These are phyloP conservation scores for Sarcophaga peregrina DNA, from an alignment of 1,140 invertebrate species.

Conservation along the genomic window DNA sequence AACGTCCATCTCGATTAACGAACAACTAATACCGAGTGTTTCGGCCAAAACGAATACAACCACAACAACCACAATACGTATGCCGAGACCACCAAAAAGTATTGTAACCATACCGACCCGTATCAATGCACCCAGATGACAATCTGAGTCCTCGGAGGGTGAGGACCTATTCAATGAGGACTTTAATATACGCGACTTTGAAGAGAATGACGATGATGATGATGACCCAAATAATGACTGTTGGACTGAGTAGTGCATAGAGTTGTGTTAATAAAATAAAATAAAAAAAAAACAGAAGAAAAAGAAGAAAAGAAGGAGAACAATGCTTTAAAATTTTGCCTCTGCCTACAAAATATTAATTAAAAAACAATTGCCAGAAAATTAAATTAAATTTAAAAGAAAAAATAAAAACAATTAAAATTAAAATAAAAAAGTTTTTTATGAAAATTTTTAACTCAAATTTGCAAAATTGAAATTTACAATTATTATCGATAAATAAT, in stretches of 20 bases:
- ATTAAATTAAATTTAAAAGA: background rate
- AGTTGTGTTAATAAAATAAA: background rate
- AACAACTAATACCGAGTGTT: slow-evolving; percentile 61
- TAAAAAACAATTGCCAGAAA: slow-evolving; percentile 4
- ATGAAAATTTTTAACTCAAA: background rate
- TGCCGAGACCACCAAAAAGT: slow-evolving; percentile 61
- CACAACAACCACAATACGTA: slow-evolving; percentile 57
- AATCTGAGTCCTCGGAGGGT: slow-evolving; percentile 62
- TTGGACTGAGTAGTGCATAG: slow-evolving; percentile 62
- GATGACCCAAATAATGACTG: slow-evolving; percentile 53
- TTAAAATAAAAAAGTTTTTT: background rate
- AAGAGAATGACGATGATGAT: slow-evolving; percentile 52
- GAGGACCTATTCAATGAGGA: slow-evolving; percentile 64
- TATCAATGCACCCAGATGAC: slow-evolving; percentile 61
- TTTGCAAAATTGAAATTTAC: background rate
- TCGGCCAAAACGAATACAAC: slow-evolving; percentile 52
- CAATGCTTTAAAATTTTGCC: slow-evolving; percentile 2
- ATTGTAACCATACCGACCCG: slow-evolving; percentile 57
- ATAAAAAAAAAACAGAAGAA: background rate
- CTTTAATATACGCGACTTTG: slow-evolving; percentile 61
- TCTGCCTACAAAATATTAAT: background rate
- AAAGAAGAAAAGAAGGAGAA: background rate
- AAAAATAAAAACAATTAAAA: background rate
- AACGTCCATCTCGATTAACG: slow-evolving; percentile 53
- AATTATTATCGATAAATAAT: background rate